A percentile compares a stretch with the other conserved stretches of the same genome.
Conservation (phyloP, 2,797 vertebrate species). For the Remorina albescens region DNA sequence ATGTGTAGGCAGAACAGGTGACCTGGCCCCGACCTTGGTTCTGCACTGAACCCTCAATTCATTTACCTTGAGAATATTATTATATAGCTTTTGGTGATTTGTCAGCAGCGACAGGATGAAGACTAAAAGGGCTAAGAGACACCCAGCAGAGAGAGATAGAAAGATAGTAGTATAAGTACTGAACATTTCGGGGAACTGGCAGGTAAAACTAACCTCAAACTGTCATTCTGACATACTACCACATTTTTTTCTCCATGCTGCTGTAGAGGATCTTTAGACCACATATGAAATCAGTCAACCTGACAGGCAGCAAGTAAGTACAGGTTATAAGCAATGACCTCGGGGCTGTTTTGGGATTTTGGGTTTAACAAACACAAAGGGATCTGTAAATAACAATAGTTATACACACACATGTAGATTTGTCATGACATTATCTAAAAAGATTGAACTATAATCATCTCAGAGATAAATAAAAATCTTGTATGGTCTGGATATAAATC, state of each 20-base stretch:
- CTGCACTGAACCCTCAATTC: slow-evolving; percentile 23
- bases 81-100: slow-evolving; percentile 24
- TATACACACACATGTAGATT: neutral
- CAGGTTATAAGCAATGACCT: slow-evolving; percentile 36
- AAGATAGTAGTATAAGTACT: slow-evolving; percentile 32
- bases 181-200: slow-evolving; percentile 29
- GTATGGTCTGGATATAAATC: neutral
- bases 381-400: neutral
- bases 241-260: slow-evolving; percentile 20
- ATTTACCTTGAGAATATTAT: slow-evolving; percentile 32
- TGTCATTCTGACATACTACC: slow-evolving; percentile 62
- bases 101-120: slow-evolving; percentile 37
- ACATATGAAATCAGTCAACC: slow-evolving; percentile 49
- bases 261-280: slow-evolving; percentile 36
- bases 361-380: too few species aligned
- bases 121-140: slow-evolving; percentile 18
- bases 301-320: slow-evolving; percentile 44
- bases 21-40: slow-evolving; percentile 26
- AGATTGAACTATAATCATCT: neutral
- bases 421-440: neutral
- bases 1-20: slow-evolving; percentile 1
- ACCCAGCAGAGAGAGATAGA: slow-evolving; percentile 14
- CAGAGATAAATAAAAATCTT: neutral
- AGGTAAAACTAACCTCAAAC: slow-evolving; percentile 65
- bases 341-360: slow-evolving; percentile 16